phyloP scores from a whole-genome alignment of 2,797 vertebrate species.

The Basileuterus tristriatus region DNA sequence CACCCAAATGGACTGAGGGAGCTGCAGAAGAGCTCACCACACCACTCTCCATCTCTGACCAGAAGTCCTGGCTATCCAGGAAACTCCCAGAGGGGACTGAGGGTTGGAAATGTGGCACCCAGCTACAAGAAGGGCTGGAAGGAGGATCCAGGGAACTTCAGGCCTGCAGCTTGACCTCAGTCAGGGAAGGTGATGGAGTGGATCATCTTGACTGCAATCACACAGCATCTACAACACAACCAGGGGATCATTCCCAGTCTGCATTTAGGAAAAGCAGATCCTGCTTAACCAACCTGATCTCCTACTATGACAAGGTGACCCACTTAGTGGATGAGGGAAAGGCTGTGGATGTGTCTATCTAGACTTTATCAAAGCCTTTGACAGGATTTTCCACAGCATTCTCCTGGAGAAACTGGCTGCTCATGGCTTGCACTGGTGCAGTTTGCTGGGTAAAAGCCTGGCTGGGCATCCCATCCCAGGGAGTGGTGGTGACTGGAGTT shows the following conservation, averaged over 20 bases:
- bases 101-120: neutral
- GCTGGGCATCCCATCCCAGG: neutral
- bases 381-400: accelerated
- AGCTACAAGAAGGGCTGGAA: neutral
- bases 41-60: neutral
- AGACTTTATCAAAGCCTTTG: neutral
- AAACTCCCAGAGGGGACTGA: neutral
- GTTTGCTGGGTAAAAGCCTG: neutral
- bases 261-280: neutral
- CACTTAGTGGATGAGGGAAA: too few relatives aligned
- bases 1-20: neutral
- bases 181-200: neutral
- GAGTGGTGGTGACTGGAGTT: too few relatives aligned
- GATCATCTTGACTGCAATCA: neutral
- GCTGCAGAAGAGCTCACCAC: neutral
- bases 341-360: accelerated
- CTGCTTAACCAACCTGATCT: neutral
- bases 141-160: neutral
- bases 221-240: accelerated
- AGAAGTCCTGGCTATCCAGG: neutral
- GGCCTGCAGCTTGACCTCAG: neutral
- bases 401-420: neutral
- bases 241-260: neutral
- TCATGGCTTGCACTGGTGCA: neutral
- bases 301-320: too few relatives aligned